These are phyloP conservation scores for Clytia hemisphaerica DNA, from an alignment of 30 jellyfish, hydroid and myxozoan genomes.

Conservation along the genomic window DNA sequence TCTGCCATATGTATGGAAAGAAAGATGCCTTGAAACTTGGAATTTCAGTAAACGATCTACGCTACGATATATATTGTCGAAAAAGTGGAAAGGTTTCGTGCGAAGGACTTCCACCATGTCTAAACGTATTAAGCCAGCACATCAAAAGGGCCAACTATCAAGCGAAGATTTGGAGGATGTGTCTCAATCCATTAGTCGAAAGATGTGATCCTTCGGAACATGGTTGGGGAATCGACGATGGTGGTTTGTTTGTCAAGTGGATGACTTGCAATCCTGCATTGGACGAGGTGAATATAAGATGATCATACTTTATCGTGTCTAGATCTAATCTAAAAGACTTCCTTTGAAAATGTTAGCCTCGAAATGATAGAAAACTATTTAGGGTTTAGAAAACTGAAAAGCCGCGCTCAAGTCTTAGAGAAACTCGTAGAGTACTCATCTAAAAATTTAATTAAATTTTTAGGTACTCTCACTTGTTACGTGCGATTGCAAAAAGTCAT, in stretches of 20 bases:
- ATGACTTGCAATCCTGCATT: slow-evolving; percentile 46
- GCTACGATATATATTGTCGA: background rate
- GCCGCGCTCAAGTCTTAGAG: no score
- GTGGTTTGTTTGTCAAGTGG: slow-evolving; percentile 24
- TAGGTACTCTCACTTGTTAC: no score
- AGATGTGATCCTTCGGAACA: slow-evolving; percentile 6
- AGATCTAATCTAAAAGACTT: no score
- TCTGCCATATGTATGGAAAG: slow-evolving; percentile 2
- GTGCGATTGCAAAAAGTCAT: no score
- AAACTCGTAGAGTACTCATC: no score
- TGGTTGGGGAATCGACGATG: slow-evolving; percentile 26
- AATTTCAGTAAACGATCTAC: background rate
- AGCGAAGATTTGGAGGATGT: slow-evolving; percentile 31
- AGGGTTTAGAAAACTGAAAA: no score
- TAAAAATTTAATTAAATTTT: no score
- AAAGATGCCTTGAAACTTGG: background rate
- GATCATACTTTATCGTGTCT: no score
- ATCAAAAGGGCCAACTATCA: slow-evolving; percentile 38
- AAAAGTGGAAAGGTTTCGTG: slow-evolving; percentile 5
- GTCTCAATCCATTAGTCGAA: background rate
- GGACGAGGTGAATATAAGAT: no score
- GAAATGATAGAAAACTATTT: no score
- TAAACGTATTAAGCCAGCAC: slow-evolving; percentile 30
- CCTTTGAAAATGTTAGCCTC: no score
- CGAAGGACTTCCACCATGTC: slow-evolving; percentile 41